Percentiles rank a stretch among this genome's conserved stretches.
Evolutionary conservation across 2,888 invertebrate species (phyloP).

Genomic region (Drosophila subquinaria): DNA sequence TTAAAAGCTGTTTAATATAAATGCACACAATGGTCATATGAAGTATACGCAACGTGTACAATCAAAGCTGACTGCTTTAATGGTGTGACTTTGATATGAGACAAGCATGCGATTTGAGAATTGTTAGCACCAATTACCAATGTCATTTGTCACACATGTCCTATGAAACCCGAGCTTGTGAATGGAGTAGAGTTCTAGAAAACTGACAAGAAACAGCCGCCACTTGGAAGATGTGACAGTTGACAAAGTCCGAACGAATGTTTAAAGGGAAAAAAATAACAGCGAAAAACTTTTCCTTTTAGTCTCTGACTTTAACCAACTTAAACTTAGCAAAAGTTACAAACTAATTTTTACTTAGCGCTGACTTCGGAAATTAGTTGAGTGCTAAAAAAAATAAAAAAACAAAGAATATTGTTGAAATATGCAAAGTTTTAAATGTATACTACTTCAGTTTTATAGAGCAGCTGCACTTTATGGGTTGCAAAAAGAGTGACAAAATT

Average conservation of each 20-base stretch:
- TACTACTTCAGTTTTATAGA: slow-evolving; percentile 3
- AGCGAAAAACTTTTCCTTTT: slow-evolving; percentile 30
- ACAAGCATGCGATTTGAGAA: slow-evolving; percentile 42
- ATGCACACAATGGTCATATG: slow-evolving; percentile 1
- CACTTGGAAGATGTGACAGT: slow-evolving; percentile 41
- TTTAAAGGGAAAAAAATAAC: slow-evolving; percentile 25
- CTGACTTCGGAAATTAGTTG: slow-evolving; percentile 59
- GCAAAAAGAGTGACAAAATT: slow-evolving; percentile 1
- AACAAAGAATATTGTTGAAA: slow-evolving; percentile 11
- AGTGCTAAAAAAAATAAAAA: slow-evolving; percentile 7
- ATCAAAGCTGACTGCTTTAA: background rate
- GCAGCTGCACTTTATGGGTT: background rate
- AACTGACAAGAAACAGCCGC: slow-evolving; percentile 36
- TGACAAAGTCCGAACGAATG: slow-evolving; percentile 44
- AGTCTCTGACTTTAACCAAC: slow-evolving; percentile 14
- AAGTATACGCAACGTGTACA: slow-evolving; percentile 35
- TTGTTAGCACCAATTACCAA: slow-evolving; percentile 64
- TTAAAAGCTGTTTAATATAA: slow-evolving; percentile 19
- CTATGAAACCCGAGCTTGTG: slow-evolving; percentile 1
- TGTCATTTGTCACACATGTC: slow-evolving; percentile 59
- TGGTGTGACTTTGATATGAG: slow-evolving; percentile 9
- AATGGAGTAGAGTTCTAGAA: slow-evolving; percentile 4
- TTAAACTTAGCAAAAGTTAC: slow-evolving; percentile 31
- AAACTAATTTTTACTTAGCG: slow-evolving; percentile 36
- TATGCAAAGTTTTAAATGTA: slow-evolving; percentile 42